Base-by-base conservation (phyloP, 1,140 invertebrate species). In the Trachymyrmex septentrionalis region DNA sequence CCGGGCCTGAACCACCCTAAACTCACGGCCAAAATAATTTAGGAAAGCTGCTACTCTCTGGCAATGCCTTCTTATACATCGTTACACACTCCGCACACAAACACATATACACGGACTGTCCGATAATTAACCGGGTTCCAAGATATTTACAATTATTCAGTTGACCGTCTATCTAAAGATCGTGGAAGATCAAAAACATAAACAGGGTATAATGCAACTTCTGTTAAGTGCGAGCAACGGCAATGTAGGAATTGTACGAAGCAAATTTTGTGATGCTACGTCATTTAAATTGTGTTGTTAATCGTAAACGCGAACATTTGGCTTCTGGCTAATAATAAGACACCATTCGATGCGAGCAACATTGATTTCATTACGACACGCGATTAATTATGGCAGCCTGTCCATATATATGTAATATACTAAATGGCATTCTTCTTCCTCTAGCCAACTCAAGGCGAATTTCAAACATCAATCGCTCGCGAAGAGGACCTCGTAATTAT, bases 21-120 rank as follows among this genome's bases (percentile, higher is more conserved):
- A 88, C 85, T 89, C 87, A 89, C 84, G 88, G 88, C 88, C 88
- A 89, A 86, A 89, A 44, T 89, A 88, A 73, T 75, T 75, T 89
- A 86, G 88, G 61, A 59, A 59, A 75, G 75, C 80, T 61, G 69
- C 80, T 84, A 24, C 75, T 69, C 75, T 69, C 38, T 75, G 82
- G 88, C 78, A 63, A 88, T 86, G 88, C 84, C 87, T 86, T 89
- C 64, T 64, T 88, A 88, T 30, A 73, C 67, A 82, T n/a, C 27
- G 3, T 78, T 69, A 84, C 38, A 61, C 38, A 78, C 81, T 1
- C 38, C 66, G 69, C 55, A 78, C 21, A 16, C 16, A 19, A 10
- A 87, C 14, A 53, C 19, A 30, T 14, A 3, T 50, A 34, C 67
- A 50, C 48, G 71, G 63, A 75, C 77, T 87, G 87, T n/a, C 69